Percentiles rank a stretch among this genome's conserved stretches.
phyloP scores from a whole-genome alignment of 1,140 invertebrate genomes.

The Luehdorfia chinensis region DNA sequence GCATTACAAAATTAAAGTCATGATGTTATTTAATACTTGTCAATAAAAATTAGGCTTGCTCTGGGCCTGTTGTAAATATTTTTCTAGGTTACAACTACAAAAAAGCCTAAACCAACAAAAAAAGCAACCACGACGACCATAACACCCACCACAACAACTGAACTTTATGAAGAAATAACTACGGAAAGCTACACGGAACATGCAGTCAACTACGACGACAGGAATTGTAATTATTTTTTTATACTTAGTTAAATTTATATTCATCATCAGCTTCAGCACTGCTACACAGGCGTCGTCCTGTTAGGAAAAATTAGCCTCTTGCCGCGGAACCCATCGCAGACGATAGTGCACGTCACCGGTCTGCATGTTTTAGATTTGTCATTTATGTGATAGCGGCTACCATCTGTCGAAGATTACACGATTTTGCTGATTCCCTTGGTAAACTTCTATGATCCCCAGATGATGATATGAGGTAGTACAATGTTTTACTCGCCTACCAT shows the following conservation, averaged over 20 bases:
- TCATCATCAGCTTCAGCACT: no score
- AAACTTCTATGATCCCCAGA: no score
- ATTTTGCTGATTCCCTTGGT: no score
- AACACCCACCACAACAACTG: slow-evolving; percentile 48
- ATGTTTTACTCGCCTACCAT: no score
- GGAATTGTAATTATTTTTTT: slow-evolving; percentile 79
- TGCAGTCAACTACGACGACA: slow-evolving; percentile 78
- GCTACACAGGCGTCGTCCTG: no score
- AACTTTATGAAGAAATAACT: slow-evolving; percentile 70
- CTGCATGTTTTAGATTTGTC: no score
- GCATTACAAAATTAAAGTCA: background rate
- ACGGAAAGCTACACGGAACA: slow-evolving; percentile 70
- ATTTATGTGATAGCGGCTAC: no score
- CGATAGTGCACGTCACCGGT: no score
- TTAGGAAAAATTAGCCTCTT: no score
- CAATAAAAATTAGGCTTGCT: slow-evolving; percentile 22
- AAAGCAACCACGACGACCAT: slow-evolving; percentile 61
- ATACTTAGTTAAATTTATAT: background rate
- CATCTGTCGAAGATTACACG: no score
- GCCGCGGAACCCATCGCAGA: no score
- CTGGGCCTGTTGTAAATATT: slow-evolving; percentile 29
- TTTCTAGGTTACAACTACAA: slow-evolving; percentile 69
- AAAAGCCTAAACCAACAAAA: slow-evolving; percentile 71
- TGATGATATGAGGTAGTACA: no score
- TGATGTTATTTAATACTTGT: background rate